These are phyloP conservation scores for Amiota communis DNA, from an alignment of 2,888 invertebrate genomes.

Conservation along the genomic window DNA sequence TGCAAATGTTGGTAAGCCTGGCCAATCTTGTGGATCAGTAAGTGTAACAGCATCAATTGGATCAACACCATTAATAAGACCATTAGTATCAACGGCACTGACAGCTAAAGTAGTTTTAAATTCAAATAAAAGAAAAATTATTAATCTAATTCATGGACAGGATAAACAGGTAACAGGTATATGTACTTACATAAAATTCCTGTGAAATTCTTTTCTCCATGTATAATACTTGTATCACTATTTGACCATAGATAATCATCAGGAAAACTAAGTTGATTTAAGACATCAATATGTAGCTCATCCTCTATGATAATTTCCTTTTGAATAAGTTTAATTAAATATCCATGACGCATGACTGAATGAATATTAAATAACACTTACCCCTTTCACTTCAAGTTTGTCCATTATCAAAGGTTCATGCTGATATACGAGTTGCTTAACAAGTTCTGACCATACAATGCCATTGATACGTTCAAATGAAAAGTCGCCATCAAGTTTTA, in stretches of 20 bases:
- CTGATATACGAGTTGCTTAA: constrained; percentile 73
- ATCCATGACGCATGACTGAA: constrained; percentile 42
- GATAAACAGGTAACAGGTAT: not conserved
- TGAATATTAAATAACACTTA: constrained; percentile 67
- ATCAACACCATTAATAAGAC: constrained; percentile 73
- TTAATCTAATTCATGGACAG: not conserved
- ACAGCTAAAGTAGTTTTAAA: constrained; percentile 45
- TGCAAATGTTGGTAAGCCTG: constrained; percentile 74
- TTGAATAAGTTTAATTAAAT: constrained; percentile 4
- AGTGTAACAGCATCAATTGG: constrained; percentile 74
- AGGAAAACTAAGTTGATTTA: constrained; percentile 76
- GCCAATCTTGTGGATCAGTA: constrained; percentile 71
- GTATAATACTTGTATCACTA: constrained; percentile 69
- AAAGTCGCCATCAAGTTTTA: constrained; percentile 60
- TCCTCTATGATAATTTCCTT: constrained; percentile 72
- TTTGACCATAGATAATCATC: constrained; percentile 74
- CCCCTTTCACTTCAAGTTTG: constrained; percentile 74
- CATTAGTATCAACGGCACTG: constrained; percentile 70
- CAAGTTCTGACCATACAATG: constrained; percentile 73
- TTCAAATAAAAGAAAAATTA: not conserved
- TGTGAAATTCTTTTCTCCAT: constrained; percentile 74
- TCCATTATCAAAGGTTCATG: constrained; percentile 71
- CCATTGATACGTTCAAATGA: constrained; percentile 73
- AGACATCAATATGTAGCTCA: constrained; percentile 61
- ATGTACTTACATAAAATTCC: constrained; percentile 65